Base-by-base conservation (phyloP, 2,888 invertebrate genomes). In the Sabellastarte sp. region DNA sequence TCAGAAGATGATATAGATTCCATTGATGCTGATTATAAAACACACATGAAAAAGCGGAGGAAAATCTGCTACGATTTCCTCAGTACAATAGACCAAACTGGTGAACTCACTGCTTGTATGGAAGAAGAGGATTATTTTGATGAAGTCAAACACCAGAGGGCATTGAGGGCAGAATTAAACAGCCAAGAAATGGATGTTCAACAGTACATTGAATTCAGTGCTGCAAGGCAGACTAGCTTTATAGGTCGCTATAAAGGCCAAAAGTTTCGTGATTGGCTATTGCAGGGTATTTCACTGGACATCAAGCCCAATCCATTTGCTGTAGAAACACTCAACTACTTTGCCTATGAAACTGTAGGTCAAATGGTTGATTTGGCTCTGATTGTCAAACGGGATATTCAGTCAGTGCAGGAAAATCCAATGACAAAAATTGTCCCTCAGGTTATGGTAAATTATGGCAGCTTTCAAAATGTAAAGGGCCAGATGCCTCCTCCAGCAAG, bases 271-370 rank as follows among this genome's bases (percentile, higher is more conserved):
- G 84, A 84, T 59, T 86, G 85, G 85, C 65, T 85, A 32, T 66
- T 82, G 59, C 61, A 73, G 15, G 78, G 79, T 0, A 87, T 78
- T 2, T 74, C 70, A 30, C 64, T 79, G 10, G 81, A 84, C 20
- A 73, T 84, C 41, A 83, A 84, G 66, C 82, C 84, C 4, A 83
- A 79, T 62, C 70, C 79, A 3, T 74, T 88, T 58, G 91, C 91
- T 0, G 85, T 91, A 74, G 91, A 91, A 78, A 89, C 94, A 2
- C 83, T 95, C 67, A 89, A 91, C 57, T 95, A 93, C 79, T 86
- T 94, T 71, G 93, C 93, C 0, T 93, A 93, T 80, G 94, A 95
- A 85, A 93, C 93, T 0, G 91, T 95, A 4, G 94, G 94, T 0
- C 91, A 84, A 82, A 89, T 95, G 63, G 89, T 93, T 1, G 95